Percentiles rank a stretch among this genome's conserved stretches.
Evolutionary conservation across 2,113 vertebrate species (phyloP).

Genomic region (Ammodytes marinus): DNA sequence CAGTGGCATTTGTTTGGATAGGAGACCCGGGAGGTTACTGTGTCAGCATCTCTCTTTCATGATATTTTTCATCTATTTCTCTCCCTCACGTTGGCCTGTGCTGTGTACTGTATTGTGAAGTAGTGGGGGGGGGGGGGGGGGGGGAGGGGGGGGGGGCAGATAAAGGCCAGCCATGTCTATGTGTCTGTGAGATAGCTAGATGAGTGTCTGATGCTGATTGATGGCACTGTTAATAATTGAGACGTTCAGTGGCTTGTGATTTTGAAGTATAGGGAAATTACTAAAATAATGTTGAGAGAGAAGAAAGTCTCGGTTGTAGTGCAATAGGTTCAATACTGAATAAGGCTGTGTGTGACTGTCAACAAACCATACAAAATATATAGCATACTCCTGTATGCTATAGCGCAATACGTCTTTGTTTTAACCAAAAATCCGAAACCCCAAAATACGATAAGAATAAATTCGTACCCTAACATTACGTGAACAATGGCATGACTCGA

Average conservation of each 20-base stretch:
- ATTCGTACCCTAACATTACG: too few species aligned
- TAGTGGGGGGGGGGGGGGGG: conserved; percentile 19
- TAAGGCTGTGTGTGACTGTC: neutral
- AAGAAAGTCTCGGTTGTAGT: neutral
- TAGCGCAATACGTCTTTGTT: too few species aligned
- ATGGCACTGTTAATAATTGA: conserved; percentile 40
- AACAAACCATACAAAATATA: neutral
- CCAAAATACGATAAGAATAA: too few species aligned
- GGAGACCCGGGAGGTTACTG: conserved; percentile 14
- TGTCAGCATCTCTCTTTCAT: conserved; percentile 50
- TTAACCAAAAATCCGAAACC: too few species aligned
- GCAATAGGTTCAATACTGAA: neutral
- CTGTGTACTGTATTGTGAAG: conserved; percentile 56
- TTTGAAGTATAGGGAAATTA: conserved; percentile 1
- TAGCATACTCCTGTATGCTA: too few species aligned
- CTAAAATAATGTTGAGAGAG: neutral
- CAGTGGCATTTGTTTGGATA: conserved; percentile 23
- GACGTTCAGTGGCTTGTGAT: conserved; percentile 12
- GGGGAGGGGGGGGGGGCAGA: conserved; percentile 26
- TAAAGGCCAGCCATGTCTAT: conserved; percentile 42
- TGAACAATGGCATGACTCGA: too few species aligned
- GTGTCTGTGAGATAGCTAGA: conserved; percentile 35
- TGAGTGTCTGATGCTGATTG: conserved; percentile 22
- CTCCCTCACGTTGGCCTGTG: conserved; percentile 14
- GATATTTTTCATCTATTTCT: conserved; percentile 43